Percentiles rank a stretch among this genome's conserved stretches.
Evolutionary conservation across 1,140 invertebrate species (phyloP).

Genomic region (Gyrodactylus bullatarudis): DNA sequence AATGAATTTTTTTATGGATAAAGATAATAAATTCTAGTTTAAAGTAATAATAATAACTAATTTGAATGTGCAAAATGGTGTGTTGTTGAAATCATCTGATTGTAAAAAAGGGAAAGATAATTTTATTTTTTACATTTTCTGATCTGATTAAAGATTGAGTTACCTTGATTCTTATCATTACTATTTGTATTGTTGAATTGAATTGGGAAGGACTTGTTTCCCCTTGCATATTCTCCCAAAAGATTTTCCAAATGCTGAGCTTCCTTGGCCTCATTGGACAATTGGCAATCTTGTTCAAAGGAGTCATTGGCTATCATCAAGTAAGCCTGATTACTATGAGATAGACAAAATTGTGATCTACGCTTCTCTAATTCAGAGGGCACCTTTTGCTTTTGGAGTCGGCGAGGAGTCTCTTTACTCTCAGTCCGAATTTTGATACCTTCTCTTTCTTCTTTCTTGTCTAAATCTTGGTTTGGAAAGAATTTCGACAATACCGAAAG

Average conservation of each 20-base stretch:
- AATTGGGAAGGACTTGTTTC: no score
- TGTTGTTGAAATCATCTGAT: no score
- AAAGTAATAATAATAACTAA: no score
- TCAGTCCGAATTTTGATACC: neutral
- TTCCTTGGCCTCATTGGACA: neutral
- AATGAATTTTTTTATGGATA: no score
- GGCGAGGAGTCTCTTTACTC: no score
- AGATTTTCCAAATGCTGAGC: neutral
- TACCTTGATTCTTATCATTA: no score
- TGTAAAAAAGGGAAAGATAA: no score
- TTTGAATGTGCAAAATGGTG: no score
- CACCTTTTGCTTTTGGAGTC: neutral
- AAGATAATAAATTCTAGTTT: no score
- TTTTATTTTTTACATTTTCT: no score
- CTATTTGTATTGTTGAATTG: no score
- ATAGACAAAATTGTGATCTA: neutral
- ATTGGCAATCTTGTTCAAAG: neutral
- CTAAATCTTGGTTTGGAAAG: neutral
- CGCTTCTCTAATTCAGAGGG: neutral
- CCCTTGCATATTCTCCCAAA: neutral
- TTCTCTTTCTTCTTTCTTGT: neutral
- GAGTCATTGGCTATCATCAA: neutral
- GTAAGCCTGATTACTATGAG: neutral
- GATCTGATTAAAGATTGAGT: no score
- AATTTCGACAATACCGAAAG: neutral